These are phyloP conservation scores for Caranx ignobilis DNA, from an alignment of 2,113 vertebrate genomes.

Conservation along the genomic window DNA sequence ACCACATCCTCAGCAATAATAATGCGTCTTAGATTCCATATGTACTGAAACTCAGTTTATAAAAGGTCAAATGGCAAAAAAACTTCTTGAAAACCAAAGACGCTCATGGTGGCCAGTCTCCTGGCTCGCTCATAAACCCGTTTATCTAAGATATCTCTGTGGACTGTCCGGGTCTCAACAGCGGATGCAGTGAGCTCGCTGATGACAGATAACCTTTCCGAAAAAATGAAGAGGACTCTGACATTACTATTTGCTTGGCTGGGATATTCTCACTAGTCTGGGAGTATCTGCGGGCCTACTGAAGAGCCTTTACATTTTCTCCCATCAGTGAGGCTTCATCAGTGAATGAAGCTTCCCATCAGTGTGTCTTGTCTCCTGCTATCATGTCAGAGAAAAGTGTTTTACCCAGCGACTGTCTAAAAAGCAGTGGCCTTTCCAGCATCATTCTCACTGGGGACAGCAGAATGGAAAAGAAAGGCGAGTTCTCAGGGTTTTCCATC, in stretches of 20 bases:
- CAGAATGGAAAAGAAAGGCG: constrained; percentile 45
- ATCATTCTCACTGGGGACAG: constrained; percentile 45
- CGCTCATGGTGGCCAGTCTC: neutral
- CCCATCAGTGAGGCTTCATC: neutral
- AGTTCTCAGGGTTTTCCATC: constrained; percentile 26
- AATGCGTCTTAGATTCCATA: constrained; percentile 8
- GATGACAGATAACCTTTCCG: constrained; percentile 67
- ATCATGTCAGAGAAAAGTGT: constrained; percentile 59
- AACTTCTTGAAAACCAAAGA: constrained; percentile 23
- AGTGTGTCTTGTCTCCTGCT: constrained; percentile 63
- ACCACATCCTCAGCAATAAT: neutral
- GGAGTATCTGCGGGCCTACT: constrained; percentile 21
- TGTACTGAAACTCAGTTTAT: constrained; percentile 27
- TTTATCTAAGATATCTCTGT: constrained; percentile 44
- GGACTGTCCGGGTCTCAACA: constrained; percentile 35
- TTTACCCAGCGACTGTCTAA: constrained; percentile 47
- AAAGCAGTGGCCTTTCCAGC: constrained; percentile 54
- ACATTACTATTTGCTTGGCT: constrained; percentile 14
- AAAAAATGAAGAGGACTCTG: constrained; percentile 44
- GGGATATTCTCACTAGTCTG: constrained; percentile 14
- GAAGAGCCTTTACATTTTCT: constrained; percentile 12
- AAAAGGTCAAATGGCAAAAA: constrained; percentile 51
- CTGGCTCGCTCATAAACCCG: constrained; percentile 14
- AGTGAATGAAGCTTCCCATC: constrained; percentile 52
- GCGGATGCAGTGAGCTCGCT: constrained; percentile 34